Evolutionary conservation across 2,797 vertebrate genomes (phyloP).

Genomic region (Fringilla coelebs): DNA sequence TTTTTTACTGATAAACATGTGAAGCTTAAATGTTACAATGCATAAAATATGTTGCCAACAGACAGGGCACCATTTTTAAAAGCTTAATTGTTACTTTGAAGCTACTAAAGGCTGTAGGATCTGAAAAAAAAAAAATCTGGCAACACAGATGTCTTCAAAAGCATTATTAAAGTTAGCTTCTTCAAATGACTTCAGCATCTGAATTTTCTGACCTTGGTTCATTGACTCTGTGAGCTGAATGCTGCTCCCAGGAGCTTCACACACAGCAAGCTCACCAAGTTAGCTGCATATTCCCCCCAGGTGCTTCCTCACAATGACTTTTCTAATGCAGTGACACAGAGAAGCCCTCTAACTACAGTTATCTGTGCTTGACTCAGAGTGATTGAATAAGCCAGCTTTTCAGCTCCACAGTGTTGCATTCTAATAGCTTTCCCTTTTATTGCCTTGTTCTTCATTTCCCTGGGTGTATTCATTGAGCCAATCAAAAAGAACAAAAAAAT

Average conservation of each 20-base stretch:
- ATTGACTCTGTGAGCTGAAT: background rate
- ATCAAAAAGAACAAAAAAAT: background rate
- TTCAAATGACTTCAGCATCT: slow-evolving; percentile 9
- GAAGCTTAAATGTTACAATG: background rate
- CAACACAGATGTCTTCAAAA: background rate
- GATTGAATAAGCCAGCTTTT: background rate
- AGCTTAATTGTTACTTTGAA: background rate
- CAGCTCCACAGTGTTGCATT: background rate
- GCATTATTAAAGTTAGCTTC: background rate
- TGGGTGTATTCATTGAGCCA: background rate
- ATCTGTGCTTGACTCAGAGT: background rate
- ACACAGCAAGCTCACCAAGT: background rate
- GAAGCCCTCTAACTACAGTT: background rate
- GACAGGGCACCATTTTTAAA: background rate
- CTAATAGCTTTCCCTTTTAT: background rate
- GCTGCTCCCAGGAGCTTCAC: background rate
- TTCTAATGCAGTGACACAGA: background rate
- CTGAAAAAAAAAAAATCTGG: background rate
- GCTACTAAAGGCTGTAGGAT: background rate
- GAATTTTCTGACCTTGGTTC: slow-evolving; percentile 27
- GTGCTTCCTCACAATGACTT: background rate
- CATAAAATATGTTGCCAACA: background rate
- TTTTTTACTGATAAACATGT: background rate
- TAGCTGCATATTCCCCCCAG: background rate
- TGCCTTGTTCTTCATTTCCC: background rate